Base-by-base conservation (phyloP, 2,797 vertebrate genomes). In the Erpetoichthys calabaricus region DNA sequence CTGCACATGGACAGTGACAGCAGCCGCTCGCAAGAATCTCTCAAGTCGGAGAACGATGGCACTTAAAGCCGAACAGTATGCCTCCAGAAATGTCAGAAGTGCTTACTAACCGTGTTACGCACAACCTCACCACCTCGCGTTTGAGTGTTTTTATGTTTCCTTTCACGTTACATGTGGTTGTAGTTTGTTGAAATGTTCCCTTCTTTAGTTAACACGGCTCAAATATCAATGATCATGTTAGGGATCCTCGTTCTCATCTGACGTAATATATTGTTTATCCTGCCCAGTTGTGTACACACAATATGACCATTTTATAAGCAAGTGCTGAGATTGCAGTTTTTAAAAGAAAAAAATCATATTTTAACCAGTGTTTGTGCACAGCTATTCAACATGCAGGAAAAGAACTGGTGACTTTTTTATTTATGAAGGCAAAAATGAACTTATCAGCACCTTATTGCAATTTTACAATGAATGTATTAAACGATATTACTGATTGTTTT, bases 401-500 rank as follows among this genome's bases (percentile, higher is more conserved):
- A 25, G 25, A 25, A 25, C 1, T 25, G 25, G 25, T 25, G 25
- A 25, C 25, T 25, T 25, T 49, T 25, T 25, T 49, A 49, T 49
- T 49, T 49, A 7, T 7, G n/a, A 49, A 49, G n/a, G 47, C 7
- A 3, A 74, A 59, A 62, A 49, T 53, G 61, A 57, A 63, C 47
- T 63, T 73, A 68, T 75, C 81, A 81, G 83, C 82, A 85, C 82
- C 80, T 86, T 85, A 82, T 50, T 67, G 71, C 68, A 77, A 71
- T 79, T 83, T 84, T 84, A 72, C 80, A 84, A 85, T 87, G 85
- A 88, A 88, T 87, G 86, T 88, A 74, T 57, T 60, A 59, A 83
- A 67, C 69, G 80, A 71, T 78, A 76, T 7, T 49, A 49, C 47
- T 49, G 47, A 49, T 49, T 83, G 75, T 65, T 81, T 79, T 75